Conservation (phyloP, 1,140 invertebrate genomes). For the Zaprionus tsacasi region DNA sequence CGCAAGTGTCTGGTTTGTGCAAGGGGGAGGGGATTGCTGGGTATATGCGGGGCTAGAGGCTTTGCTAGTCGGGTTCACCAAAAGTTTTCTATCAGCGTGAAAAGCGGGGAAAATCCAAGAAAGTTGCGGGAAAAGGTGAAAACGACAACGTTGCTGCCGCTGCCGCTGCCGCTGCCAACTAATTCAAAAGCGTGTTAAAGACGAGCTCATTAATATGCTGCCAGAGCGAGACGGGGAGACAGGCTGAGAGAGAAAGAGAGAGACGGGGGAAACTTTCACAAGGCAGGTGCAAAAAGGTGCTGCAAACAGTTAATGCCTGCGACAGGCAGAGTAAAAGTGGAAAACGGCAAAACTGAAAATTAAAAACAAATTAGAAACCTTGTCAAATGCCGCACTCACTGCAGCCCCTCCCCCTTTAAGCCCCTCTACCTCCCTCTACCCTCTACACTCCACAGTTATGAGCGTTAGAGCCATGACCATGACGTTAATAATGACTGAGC, state of each 20-base stretch:
- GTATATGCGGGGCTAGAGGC: no score
- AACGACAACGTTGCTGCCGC: conserved; percentile 40
- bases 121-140: conserved; percentile 64
- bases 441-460: conserved; percentile 8
- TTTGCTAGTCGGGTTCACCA: conserved; percentile 7
- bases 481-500: conserved; percentile 50
- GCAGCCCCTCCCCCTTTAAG: not conserved
- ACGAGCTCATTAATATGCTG: conserved; percentile 74
- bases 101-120: conserved; percentile 49
- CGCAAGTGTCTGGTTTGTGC: conserved; percentile 66
- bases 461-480: conserved; percentile 26
- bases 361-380: conserved; percentile 58
- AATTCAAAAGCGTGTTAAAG: conserved; percentile 79
- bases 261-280: conserved; percentile 4
- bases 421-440: not conserved
- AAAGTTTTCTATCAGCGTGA: conserved; percentile 47
- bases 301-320: conserved; percentile 43
- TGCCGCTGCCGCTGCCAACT: conserved; percentile 58
- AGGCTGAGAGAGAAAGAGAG: not conserved
- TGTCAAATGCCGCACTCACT: conserved; percentile 32
- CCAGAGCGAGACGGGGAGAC: not conserved
- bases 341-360: conserved; percentile 48
- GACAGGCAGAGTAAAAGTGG: conserved; percentile 38
- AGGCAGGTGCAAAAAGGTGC: conserved; percentile 51
- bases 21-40: no score